Conservation (phyloP, 2,888 invertebrate species). For the Glyphotaelius pellucidus region DNA sequence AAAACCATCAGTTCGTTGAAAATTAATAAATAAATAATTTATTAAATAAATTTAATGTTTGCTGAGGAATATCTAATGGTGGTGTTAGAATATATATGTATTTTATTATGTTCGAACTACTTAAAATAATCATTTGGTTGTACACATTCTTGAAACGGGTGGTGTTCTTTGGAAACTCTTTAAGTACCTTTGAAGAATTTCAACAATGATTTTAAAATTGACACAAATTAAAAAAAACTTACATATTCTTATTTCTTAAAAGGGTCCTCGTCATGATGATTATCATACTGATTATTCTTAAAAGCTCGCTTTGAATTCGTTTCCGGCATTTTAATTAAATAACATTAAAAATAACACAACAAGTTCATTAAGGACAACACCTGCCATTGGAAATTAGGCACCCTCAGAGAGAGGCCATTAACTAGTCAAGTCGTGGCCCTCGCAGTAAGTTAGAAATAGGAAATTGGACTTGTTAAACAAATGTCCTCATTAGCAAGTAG, state of each 20-base stretch:
- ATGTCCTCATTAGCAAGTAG: slow-evolving; percentile 38
- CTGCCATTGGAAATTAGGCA: slow-evolving; percentile 20
- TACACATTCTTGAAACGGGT: not conserved
- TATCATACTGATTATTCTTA: not conserved
- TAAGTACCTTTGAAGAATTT: not conserved
- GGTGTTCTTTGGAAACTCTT: not conserved
- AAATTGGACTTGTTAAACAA: slow-evolving; percentile 43
- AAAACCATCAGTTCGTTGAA: too few species aligned
- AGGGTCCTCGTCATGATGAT: not conserved
- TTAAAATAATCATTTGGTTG: too few species aligned
- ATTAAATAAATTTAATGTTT: too few species aligned
- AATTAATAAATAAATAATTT: too few species aligned
- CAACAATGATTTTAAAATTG: not conserved
- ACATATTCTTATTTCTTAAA: not conserved
- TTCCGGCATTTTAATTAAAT: slow-evolving; percentile 19
- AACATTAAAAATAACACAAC: not conserved
- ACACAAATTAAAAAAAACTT: not conserved
- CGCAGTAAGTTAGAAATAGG: slow-evolving; percentile 20
- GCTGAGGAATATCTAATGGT: too few species aligned
- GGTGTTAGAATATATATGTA: too few species aligned
- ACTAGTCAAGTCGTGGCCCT: slow-evolving; percentile 2
- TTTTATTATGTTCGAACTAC: too few species aligned
- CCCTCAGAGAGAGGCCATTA: slow-evolving; percentile 4
- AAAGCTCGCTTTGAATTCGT: not conserved
- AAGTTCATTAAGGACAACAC: slow-evolving; percentile 28